These are phyloP conservation scores for Takifugu bimaculatus DNA, from an alignment of 2,113 vertebrate species.

Conservation along the genomic window DNA sequence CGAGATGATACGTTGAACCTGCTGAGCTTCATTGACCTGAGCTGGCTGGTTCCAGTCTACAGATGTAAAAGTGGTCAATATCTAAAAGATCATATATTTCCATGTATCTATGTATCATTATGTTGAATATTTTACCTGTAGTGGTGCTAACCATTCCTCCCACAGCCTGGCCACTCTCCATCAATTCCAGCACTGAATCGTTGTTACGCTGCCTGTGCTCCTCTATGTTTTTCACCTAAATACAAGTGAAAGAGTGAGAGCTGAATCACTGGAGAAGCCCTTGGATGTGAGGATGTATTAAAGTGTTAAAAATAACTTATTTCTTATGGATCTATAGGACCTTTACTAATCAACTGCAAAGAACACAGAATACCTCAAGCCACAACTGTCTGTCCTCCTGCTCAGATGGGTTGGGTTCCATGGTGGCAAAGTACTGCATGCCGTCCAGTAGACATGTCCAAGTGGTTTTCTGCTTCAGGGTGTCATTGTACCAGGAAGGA, in stretches of 20 bases:
- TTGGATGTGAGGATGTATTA: neutral
- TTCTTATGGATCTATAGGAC: neutral
- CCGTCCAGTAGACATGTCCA: conserved; percentile 95
- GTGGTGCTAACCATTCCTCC: conserved; percentile 98
- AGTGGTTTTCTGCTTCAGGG: conserved; percentile 94
- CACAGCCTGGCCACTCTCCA: conserved; percentile 97
- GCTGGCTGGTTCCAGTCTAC: conserved; percentile 95
- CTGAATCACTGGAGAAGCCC: neutral
- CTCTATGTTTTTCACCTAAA: conserved; percentile 96
- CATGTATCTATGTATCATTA: neutral
- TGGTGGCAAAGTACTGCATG: conserved; percentile 99
- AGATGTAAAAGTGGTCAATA: neutral
- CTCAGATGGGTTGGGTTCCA: conserved; percentile 86
- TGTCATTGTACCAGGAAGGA: conserved; percentile 94
- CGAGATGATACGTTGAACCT: conserved; percentile 96
- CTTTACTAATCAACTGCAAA: no score
- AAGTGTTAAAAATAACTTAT: neutral
- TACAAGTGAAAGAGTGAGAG: conserved; percentile 1
- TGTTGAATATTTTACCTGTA: conserved; percentile 78
- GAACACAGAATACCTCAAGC: conserved; percentile 79
- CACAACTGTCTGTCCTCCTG: conserved; percentile 90
- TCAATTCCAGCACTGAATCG: conserved; percentile 94
- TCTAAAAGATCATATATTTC: no score
- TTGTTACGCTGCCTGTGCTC: conserved; percentile 90
- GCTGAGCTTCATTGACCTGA: conserved; percentile 88